Evolutionary conservation across 2,797 vertebrate species (phyloP).

Genomic region (Parauchenoglanis ngamensis): DNA sequence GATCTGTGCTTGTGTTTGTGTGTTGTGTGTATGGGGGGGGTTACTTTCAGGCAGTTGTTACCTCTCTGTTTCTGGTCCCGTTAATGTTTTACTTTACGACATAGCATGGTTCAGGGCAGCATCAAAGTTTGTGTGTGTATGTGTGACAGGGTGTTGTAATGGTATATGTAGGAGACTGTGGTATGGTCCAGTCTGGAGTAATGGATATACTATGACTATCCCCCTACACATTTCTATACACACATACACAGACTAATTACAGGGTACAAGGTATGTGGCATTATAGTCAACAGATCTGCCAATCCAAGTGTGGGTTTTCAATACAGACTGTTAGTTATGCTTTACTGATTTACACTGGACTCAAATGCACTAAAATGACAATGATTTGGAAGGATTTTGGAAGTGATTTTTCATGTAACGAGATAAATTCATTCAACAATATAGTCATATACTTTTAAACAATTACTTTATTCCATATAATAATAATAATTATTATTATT

Average conservation of each 20-base stretch:
- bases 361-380: neutral
- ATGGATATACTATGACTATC: neutral
- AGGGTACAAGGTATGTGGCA: neutral
- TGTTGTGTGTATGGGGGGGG: slow-evolving; percentile 6
- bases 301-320: neutral
- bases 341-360: neutral
- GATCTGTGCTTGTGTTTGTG: slow-evolving; percentile 52
- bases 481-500: neutral
- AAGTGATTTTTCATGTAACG: neutral
- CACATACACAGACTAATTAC: neutral
- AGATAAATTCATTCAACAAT: neutral
- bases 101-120: slow-evolving; percentile 42
- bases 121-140: slow-evolving; percentile 47
- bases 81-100: slow-evolving; percentile 68
- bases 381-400: too few relatives aligned
- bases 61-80: slow-evolving; percentile 60
- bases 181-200: neutral
- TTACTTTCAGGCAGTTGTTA: slow-evolving; percentile 62
- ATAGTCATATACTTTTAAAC: neutral
- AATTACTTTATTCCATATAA: neutral
- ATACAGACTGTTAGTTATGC: neutral
- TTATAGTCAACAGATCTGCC: neutral
- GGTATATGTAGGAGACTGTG: slow-evolving; percentile 53
- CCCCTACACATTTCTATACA: too few relatives aligned
- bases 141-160: slow-evolving; percentile 53